Evolutionary conservation across 2,888 invertebrate genomes (phyloP), one percentile per base, ranked within the genome.

Genomic region (Linyphia triangularis): DNA sequence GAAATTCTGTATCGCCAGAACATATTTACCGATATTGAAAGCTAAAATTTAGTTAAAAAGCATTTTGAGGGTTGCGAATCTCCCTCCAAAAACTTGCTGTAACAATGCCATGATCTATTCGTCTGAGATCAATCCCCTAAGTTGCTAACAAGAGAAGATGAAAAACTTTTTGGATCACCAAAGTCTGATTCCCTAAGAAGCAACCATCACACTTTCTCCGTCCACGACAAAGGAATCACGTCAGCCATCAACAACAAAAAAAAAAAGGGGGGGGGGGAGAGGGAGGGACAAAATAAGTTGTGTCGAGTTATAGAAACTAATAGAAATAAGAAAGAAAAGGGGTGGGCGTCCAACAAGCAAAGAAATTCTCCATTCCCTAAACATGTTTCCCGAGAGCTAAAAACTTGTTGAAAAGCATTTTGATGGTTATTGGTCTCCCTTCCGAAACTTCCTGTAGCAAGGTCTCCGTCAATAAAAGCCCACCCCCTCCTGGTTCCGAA

Each of bases 331-430:
- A 43, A 33, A 30, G 22, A 24, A 70, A 43, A 70, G 13, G 26
- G 65, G 19, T 19, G 33, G 67, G 43, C 13, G n/a, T 51, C 51
- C 5, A 51, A 69, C 75, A 69, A 69, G 85, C 61, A 77, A 78
- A 69, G 59, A 77, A 69, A 77, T 37, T 51, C 43, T 43, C 72
- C 37, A 30, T 69, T 75, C 70, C 77, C 79, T 65, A 86, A 86
- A 86, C 86, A 86, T 86, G 86, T 86, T 86, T 88, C 83, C 70
- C 82, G 75, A 88, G 75, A 75, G 73, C 81, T 69, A 82, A 51
- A 65, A 82, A 88, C 88, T 88, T 88, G 88, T 88, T 88, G 88
- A 88, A 83, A 83, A 82, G 51, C 78, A 78, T 82, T 83, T 88
- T 88, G 88, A 88, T 88, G 88, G 88, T 88, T 88, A 88, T 88